Percentiles rank a stretch among this genome's conserved stretches.
Evolutionary conservation across 2,797 vertebrate genomes (phyloP).

Genomic region (Aratinga solstitialis): DNA sequence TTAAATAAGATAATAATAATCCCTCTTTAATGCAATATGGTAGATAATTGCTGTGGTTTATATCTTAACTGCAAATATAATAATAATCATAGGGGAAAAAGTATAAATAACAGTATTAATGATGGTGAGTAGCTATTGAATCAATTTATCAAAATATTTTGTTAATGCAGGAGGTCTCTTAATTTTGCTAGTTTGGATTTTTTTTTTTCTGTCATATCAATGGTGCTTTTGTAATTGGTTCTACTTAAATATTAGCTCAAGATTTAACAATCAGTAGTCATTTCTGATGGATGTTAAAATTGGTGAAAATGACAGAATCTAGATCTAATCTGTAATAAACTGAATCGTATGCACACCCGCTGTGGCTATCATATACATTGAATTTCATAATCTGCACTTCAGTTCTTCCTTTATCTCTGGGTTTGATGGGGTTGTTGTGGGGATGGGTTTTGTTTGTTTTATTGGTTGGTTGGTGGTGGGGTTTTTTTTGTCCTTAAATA

Average conservation of each 20-base stretch:
- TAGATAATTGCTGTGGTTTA: not conserved
- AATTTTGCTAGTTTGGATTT: not conserved
- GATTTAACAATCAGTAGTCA: not conserved
- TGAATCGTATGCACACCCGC: not conserved
- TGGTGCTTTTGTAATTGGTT: not conserved
- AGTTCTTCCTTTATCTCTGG: not conserved
- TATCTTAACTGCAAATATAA: not conserved
- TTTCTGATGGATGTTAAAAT: not conserved
- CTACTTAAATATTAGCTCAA: not conserved
- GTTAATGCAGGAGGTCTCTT: not conserved
- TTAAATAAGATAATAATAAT: not conserved
- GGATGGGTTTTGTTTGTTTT: not conserved
- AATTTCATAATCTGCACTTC: not conserved
- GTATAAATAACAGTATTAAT: not conserved
- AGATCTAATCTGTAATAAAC: not conserved
- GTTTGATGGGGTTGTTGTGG: not conserved
- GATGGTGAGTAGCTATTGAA: not conserved
- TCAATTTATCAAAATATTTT: not conserved
- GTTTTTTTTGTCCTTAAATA: not conserved
- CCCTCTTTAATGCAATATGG: not conserved
- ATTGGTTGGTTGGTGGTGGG: not conserved
- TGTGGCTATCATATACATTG: not conserved
- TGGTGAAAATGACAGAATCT: not conserved
- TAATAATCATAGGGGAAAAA: not conserved
- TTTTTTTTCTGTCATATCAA: not conserved